Evolutionary conservation across 2,113 vertebrate genomes (phyloP).

Genomic region (Isichthys henryi): DNA sequence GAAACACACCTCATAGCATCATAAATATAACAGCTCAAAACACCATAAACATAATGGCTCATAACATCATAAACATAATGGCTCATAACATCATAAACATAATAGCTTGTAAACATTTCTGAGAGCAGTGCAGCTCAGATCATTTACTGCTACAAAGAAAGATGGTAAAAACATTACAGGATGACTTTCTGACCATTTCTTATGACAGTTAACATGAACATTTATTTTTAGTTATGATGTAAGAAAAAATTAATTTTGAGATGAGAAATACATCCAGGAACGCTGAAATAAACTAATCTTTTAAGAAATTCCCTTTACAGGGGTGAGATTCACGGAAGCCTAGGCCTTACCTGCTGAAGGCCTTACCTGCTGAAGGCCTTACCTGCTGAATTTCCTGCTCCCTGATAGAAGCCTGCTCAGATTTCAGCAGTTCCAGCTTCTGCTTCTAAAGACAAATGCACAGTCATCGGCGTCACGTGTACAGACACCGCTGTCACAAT

Average conservation of each 20-base stretch:
- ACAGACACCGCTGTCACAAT: neutral
- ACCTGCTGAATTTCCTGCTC: constrained; percentile 40
- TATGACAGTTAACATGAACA: neutral
- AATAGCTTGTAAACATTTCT: neutral
- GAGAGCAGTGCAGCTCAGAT: neutral
- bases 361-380: constrained; percentile 33
- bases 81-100: neutral
- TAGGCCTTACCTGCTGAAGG: constrained; percentile 32
- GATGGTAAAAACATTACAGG: neutral
- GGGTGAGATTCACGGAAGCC: neutral
- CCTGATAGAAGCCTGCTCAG: constrained; percentile 28
- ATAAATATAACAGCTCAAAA: neutral
- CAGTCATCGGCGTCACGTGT: neutral
- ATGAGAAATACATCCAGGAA: neutral
- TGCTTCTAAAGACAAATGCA: constrained; percentile 25
- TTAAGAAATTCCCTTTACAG: neutral
- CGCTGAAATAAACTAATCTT: neutral
- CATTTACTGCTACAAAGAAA: neutral
- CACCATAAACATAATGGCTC: neutral
- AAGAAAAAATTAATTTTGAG: neutral
- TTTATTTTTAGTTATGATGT: neutral
- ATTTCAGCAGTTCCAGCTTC: constrained; percentile 35
- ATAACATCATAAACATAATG: neutral
- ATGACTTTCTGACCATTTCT: neutral
- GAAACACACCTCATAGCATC: neutral